Conservation (phyloP, 2,113 vertebrate species). For the Vulpes vulpes region DNA sequence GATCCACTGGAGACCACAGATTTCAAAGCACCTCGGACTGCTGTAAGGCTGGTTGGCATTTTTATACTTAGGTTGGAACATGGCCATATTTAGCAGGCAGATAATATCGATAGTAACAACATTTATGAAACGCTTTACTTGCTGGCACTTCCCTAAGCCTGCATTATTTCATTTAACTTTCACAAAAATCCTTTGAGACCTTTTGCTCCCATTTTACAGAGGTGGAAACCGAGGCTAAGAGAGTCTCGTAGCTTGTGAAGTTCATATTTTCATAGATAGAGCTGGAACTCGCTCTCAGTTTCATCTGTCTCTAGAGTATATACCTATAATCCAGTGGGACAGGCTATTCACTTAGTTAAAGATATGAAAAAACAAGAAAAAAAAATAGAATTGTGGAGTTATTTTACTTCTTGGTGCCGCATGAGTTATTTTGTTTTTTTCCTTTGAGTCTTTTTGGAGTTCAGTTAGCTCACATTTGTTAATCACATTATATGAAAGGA, state of each 20-base stretch:
- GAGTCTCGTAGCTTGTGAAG: not conserved
- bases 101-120: not conserved
- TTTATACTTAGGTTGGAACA: not conserved
- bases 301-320: not conserved
- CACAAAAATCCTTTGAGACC: not conserved
- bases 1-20: not conserved
- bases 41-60: not conserved
- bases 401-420: conserved; percentile 4
- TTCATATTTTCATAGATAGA: not conserved
- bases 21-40: not conserved
- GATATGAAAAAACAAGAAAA: not conserved
- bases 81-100: not conserved
- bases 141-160: not conserved
- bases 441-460: conserved; percentile 24
- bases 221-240: not conserved
- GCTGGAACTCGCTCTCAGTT: not conserved
- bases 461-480: conserved; percentile 54
- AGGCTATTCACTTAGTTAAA: not conserved
- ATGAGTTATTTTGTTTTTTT: conserved; percentile 15
- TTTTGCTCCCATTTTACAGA: not conserved
- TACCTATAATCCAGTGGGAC: not conserved
- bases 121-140: not conserved
- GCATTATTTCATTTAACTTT: conserved; percentile 1
- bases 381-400: not conserved
- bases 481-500: conserved; percentile 60